Base-by-base conservation (phyloP, 2,113 vertebrate species). In the Takifugu bimaculatus region DNA sequence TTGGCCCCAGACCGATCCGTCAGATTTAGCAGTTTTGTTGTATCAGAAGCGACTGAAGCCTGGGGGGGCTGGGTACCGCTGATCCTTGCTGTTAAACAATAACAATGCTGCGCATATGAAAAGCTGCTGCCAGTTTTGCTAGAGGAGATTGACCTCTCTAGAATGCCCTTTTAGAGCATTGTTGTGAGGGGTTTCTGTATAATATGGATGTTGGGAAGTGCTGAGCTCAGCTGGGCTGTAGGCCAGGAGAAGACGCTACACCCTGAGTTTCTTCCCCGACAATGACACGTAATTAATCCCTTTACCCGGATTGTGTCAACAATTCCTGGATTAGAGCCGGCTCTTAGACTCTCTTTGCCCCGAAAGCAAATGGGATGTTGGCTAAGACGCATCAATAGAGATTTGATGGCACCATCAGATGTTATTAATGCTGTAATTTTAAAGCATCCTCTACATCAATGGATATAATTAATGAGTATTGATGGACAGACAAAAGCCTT, bases 231-330 rank as follows among this genome's bases (percentile, higher is more conserved):
- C 84, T 85, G 89, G 89, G 88, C 88, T 80, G 47, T 44, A 54
- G 64, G 80, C 87, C 75, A 88, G 77, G 60, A 61, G 61, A 82
- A 86, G 85, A 82, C 47, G 63, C 65, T 70, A 60, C 52, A 71
- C 74, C 75, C 68, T 28, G 50, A 82, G 82, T 84, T 84, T 88
- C 84, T 80, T 83, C 77, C 81, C 84, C 86, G 81, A 88, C 88
- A 87, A 83, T 86, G 83, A 90, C 79, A 87, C 80, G 86, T 84
- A 88, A 88, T 90, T 85, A 89, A 89, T 88, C 81, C 78, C 65
- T 81, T 88, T 84, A 70, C 74, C 72, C 77, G 83, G 83, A 78
- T 86, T 81, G 74, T 86, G 78, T 86, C 87, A 88, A 89, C 84
- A 90, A 88, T 85, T 71, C 60, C 78, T 68, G 82, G 87, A 89